Evolutionary conservation across 2,888 invertebrate genomes (phyloP).

Genomic region (Tachina fera): DNA sequence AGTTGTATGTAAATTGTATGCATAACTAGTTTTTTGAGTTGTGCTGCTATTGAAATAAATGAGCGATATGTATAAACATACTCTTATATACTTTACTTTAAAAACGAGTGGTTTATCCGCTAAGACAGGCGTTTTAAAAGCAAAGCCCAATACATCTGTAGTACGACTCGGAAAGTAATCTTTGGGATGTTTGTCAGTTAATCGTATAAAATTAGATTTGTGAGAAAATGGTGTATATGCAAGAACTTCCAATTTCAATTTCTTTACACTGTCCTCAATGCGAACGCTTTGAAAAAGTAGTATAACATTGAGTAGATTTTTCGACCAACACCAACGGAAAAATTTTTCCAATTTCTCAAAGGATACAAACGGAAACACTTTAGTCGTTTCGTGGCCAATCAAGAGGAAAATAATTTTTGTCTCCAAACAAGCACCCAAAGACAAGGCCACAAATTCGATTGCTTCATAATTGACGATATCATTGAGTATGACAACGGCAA

Average conservation of each 20-base stretch:
- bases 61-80: no score
- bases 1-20: no score
- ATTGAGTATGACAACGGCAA: slow-evolving; percentile 71
- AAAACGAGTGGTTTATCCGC: slow-evolving; percentile 77
- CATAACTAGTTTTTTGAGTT: no score
- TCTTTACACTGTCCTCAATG: not conserved
- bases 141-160: slow-evolving; percentile 48
- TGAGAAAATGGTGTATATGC: slow-evolving; percentile 71
- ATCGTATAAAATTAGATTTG: slow-evolving; percentile 31
- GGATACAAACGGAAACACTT: not conserved
- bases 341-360: slow-evolving; percentile 60
- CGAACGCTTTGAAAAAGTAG: slow-evolving; percentile 58
- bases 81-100: slow-evolving; percentile 37
- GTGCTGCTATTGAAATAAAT: no score
- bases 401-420: slow-evolving; percentile 72
- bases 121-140: slow-evolving; percentile 73
- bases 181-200: slow-evolving; percentile 37
- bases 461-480: slow-evolving; percentile 63
- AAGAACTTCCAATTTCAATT: slow-evolving; percentile 64
- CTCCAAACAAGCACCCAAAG: slow-evolving; percentile 68
- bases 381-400: slow-evolving; percentile 23
- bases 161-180: slow-evolving; percentile 67
- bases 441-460: slow-evolving; percentile 60
- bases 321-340: slow-evolving; percentile 73
- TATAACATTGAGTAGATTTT: slow-evolving; percentile 71